Evolutionary conservation across 2,797 vertebrate genomes (phyloP).

Genomic region (Notolepis coatsorum): DNA sequence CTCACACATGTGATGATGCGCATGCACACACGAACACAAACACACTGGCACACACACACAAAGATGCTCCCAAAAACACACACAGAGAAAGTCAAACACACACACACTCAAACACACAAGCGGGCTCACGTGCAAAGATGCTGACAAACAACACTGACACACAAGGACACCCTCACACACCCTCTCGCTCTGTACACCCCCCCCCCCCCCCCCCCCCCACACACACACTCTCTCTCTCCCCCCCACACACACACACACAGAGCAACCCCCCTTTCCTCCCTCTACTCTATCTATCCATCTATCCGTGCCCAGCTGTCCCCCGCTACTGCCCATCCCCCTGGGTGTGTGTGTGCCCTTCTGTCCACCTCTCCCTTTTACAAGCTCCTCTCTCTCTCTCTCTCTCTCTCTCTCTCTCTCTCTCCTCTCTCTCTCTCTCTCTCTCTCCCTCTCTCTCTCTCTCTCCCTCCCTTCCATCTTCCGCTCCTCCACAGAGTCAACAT

Average conservation of each 20-base stretch:
- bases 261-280: slow-evolving; percentile 55
- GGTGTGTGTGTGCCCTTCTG: slow-evolving; percentile 45
- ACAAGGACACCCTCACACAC: too few species aligned
- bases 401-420: neutral
- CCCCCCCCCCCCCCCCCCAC: too few species aligned
- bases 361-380: slow-evolving; percentile 50
- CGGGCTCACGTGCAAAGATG: too few species aligned
- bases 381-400: slow-evolving; percentile 3
- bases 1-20: too few species aligned
- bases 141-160: too few species aligned
- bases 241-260: neutral
- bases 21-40: too few species aligned
- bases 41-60: too few species aligned
- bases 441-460: neutral
- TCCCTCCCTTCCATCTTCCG: neutral
- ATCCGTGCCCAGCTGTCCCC: slow-evolving; percentile 64
- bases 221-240: slow-evolving; percentile 27
- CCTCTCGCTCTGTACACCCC: too few species aligned
- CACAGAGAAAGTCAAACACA: too few species aligned
- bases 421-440: neutral
- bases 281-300: slow-evolving; percentile 49
- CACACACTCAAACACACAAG: too few species aligned
- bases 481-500: slow-evolving; percentile 8
- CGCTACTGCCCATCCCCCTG: slow-evolving; percentile 56
- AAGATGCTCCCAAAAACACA: too few species aligned